Evolutionary conservation across 2,888 invertebrate species (phyloP).

Genomic region (Schizaphis graminum): DNA sequence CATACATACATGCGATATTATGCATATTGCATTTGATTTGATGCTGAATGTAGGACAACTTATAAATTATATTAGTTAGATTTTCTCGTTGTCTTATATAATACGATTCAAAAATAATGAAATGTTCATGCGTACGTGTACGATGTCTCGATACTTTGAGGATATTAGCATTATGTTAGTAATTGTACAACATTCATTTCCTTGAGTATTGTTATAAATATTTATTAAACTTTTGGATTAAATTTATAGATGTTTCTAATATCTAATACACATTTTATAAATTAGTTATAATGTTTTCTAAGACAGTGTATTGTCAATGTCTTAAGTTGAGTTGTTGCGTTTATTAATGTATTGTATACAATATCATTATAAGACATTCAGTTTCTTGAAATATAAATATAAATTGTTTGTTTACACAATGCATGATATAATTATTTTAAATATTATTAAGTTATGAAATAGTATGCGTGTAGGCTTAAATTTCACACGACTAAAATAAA

Average conservation of each 20-base stretch:
- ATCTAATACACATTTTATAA: not conserved
- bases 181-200: not conserved
- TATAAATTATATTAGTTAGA: conserved; percentile 19
- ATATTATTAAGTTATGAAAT: not conserved
- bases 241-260: not conserved
- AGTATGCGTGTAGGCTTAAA: not conserved
- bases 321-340: not conserved
- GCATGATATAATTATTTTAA: not conserved
- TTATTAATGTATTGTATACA: not conserved
- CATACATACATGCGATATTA: not conserved
- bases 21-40: not conserved
- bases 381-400: not conserved
- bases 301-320: not conserved
- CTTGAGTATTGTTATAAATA: not conserved
- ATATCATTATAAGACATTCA: not conserved
- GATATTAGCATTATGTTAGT: not conserved
- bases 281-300: not conserved
- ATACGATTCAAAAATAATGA: not conserved
- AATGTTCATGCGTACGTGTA: not conserved
- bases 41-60: not conserved
- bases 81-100: not conserved
- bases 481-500: not conserved
- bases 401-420: not conserved
- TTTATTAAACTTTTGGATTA: not conserved
- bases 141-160: not conserved